Evolutionary conservation across 2,113 vertebrate genomes (phyloP).

Genomic region (Chelonoidis abingdonii): DNA sequence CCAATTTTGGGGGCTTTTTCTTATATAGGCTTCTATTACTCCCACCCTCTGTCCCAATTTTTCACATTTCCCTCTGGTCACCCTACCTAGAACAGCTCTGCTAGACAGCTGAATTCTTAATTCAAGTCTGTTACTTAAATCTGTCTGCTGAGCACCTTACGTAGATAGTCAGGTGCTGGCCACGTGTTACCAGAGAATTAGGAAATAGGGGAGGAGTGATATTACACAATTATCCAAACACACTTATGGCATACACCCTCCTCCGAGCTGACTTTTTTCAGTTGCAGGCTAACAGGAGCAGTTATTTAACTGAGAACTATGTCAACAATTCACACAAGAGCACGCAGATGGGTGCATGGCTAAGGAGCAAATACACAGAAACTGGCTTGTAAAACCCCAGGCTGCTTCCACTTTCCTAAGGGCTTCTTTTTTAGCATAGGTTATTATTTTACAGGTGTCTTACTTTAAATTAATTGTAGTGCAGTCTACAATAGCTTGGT

Average conservation of each 20-base stretch:
- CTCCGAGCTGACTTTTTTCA: background rate
- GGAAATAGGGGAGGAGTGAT: background rate
- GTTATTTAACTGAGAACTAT: background rate
- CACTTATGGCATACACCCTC: background rate
- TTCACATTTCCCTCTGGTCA: too few relatives aligned
- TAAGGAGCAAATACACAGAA: background rate
- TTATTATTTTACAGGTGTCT: background rate
- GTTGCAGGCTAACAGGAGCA: background rate
- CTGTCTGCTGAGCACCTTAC: conserved; percentile 28
- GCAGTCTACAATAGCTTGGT: background rate
- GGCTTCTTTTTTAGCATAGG: background rate
- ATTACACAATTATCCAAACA: background rate
- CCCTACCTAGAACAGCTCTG: background rate
- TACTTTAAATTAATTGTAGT: background rate
- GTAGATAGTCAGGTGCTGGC: background rate
- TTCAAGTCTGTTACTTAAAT: conserved; percentile 30
- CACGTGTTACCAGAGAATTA: background rate
- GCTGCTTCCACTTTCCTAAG: background rate
- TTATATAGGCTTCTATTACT: too few relatives aligned
- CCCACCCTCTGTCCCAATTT: too few relatives aligned
- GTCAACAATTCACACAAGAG: background rate
- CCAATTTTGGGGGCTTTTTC: too few relatives aligned
- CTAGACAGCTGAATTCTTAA: conserved; percentile 6
- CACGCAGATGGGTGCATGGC: background rate
- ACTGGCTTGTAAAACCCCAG: rapidly evolving